These are phyloP conservation scores for Pomatorhinus ruficollis DNA, from an alignment of 2,113 vertebrate species.

Conservation along the genomic window DNA sequence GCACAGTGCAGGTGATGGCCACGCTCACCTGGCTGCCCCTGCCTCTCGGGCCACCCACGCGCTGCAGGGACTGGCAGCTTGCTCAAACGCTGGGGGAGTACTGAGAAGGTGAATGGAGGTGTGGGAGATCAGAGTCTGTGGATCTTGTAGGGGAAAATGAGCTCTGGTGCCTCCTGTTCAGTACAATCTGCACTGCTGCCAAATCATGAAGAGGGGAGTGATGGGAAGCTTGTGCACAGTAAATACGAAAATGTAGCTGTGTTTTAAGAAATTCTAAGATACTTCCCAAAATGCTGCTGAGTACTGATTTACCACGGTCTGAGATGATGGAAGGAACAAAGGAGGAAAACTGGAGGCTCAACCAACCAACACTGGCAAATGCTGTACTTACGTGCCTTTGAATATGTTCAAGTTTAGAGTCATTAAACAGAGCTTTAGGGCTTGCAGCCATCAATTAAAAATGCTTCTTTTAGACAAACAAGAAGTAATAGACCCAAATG, in stretches of 20 bases:
- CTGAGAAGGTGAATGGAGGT: neutral
- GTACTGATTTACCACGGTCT: neutral
- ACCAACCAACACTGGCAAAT: neutral
- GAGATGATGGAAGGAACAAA: neutral
- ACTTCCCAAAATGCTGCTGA: neutral
- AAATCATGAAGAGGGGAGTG: neutral
- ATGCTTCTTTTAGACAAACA: neutral
- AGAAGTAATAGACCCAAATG: neutral
- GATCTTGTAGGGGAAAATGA: neutral
- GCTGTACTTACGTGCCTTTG: neutral
- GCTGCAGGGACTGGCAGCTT: neutral
- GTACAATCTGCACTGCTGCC: neutral
- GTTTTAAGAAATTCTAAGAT: neutral
- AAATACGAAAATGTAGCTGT: neutral
- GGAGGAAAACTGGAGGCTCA: neutral
- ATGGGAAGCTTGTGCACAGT: neutral
- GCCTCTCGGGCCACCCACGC: neutral
- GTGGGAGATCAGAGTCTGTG: neutral
- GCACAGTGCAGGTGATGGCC: fast-evolving
- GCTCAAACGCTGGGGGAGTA: neutral
- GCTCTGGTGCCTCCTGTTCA: neutral
- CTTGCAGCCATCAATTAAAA: neutral
- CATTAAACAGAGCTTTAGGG: neutral
- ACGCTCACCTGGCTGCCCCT: neutral
- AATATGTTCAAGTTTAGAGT: neutral